phyloP scores from a whole-genome alignment of 2,113 vertebrate species.

The Xiphophorus hellerii region DNA sequence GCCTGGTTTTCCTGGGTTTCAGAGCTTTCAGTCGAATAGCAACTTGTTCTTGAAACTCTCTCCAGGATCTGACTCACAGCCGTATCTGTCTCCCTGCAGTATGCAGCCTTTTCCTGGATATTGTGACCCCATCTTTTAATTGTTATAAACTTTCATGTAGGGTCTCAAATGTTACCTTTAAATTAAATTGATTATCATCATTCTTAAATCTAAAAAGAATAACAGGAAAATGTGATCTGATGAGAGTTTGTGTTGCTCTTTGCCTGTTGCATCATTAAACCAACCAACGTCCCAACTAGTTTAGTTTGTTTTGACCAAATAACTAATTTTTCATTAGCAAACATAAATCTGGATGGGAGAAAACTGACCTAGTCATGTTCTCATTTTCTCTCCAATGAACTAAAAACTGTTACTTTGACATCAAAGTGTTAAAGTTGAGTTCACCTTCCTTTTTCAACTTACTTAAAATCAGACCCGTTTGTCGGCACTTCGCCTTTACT shows the following conservation, averaged over 20 bases:
- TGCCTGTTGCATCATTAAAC: not conserved
- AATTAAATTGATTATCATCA: too few species aligned
- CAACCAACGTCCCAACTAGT: not conserved
- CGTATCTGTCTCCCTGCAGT: too few species aligned
- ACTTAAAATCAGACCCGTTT: not conserved
- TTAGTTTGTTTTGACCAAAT: not conserved
- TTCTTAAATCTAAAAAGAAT: too few species aligned
- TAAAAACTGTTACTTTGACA: not conserved
- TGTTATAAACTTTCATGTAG: too few species aligned
- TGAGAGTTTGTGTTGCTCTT: not conserved
- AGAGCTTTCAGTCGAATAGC: too few species aligned
- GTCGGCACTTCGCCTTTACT: not conserved
- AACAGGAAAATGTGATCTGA: not conserved
- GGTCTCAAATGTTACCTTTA: too few species aligned
- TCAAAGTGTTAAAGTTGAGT: not conserved
- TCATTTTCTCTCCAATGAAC: not conserved
- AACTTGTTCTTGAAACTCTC: too few species aligned
- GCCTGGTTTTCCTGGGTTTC: too few species aligned
- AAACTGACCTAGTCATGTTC: not conserved
- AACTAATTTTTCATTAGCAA: not conserved
- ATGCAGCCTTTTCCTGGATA: not conserved
- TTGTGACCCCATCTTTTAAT: not conserved
- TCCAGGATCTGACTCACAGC: too few species aligned
- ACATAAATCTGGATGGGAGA: not conserved
- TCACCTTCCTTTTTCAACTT: not conserved